Evolutionary conservation across 1,140 invertebrate species (phyloP).

Genomic region (Heliconius hewitsoni): DNA sequence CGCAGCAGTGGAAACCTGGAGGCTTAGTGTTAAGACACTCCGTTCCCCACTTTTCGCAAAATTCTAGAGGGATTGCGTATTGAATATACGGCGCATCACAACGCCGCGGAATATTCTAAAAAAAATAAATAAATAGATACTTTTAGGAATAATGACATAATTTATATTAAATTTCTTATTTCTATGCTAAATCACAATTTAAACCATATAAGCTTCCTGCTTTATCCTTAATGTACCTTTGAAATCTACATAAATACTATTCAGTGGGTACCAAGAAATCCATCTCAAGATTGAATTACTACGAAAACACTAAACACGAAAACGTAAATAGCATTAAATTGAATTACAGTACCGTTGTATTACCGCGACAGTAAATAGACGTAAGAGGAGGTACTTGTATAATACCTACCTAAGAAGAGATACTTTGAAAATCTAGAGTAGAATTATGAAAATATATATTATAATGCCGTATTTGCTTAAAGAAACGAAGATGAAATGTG

Average conservation of each 20-base stretch:
- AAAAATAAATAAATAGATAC: too few relatives aligned
- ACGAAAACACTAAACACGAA: slow-evolving; percentile 2
- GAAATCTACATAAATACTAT: slow-evolving; percentile 3
- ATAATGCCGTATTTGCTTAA: too few relatives aligned
- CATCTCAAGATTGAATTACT: slow-evolving; percentile 10
- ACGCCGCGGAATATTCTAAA: too few relatives aligned
- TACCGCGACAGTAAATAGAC: not conserved
- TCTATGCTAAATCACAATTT: not conserved
- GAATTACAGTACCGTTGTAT: not conserved
- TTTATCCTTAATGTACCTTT: not conserved
- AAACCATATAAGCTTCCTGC: not conserved
- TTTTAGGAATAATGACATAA: too few relatives aligned
- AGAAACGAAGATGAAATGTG: too few relatives aligned
- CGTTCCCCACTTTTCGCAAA: too few relatives aligned
- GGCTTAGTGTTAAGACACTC: too few relatives aligned
- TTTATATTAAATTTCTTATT: too few relatives aligned
- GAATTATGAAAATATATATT: not conserved
- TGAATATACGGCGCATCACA: too few relatives aligned
- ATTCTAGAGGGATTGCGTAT: too few relatives aligned
- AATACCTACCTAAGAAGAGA: not conserved
- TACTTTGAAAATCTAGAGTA: not conserved
- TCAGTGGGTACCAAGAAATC: not conserved
- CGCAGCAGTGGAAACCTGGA: too few relatives aligned
- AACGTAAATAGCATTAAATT: slow-evolving; percentile 4
- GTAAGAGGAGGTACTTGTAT: not conserved